Evolutionary conservation across 2,113 vertebrate species (phyloP).

Genomic region (Oxyruncus cristatus): DNA sequence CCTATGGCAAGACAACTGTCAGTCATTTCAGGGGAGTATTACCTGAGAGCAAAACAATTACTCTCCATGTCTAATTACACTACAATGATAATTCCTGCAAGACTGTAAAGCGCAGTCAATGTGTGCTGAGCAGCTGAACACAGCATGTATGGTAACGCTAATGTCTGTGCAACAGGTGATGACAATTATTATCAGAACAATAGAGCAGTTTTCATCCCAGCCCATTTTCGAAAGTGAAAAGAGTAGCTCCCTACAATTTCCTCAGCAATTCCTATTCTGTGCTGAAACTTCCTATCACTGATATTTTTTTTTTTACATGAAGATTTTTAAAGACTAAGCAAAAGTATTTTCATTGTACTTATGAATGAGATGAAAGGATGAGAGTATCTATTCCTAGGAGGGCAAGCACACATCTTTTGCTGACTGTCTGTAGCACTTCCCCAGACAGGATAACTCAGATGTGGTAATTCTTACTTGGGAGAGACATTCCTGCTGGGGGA

Average conservation of each 20-base stretch:
- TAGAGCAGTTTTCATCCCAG: not conserved
- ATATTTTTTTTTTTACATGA: not conserved
- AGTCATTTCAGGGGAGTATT: not conserved
- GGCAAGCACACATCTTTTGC: not conserved
- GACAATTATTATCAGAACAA: not conserved
- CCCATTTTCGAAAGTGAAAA: not conserved
- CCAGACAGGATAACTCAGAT: accelerated
- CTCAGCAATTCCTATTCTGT: not conserved
- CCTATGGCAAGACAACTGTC: not conserved
- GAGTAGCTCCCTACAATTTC: not conserved
- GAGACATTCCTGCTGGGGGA: not conserved
- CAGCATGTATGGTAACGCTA: not conserved
- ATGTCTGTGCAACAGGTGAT: not conserved
- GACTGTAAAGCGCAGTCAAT: not conserved
- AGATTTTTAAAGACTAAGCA: not conserved
- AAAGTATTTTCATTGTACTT: not conserved
- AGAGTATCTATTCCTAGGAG: not conserved
- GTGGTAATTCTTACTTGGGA: not conserved
- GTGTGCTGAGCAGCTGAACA: not conserved
- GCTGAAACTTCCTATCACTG: not conserved
- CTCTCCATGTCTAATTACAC: not conserved
- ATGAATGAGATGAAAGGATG: not conserved
- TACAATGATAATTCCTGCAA: not conserved
- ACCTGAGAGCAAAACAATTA: not conserved
- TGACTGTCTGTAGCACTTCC: not conserved